These are phyloP conservation scores for Avahi laniger DNA, from an alignment of 2,797 vertebrate genomes.

Conservation along the genomic window DNA sequence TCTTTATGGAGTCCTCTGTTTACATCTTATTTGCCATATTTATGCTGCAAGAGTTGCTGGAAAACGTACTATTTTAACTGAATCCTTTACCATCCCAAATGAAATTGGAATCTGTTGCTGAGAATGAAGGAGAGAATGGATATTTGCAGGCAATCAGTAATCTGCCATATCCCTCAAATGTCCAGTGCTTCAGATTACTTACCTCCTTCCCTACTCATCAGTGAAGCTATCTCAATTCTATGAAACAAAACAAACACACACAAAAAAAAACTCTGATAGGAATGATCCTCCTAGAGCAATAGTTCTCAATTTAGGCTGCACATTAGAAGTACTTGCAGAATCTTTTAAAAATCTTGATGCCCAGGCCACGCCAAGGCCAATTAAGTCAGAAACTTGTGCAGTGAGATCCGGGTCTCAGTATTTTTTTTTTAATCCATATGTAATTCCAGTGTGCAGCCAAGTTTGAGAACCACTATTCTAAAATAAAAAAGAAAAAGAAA, in stretches of 20 bases:
- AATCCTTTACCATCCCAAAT: neutral
- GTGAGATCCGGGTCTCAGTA: neutral
- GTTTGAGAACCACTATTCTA: neutral
- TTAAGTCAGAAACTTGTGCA: neutral
- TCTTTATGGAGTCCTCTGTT: neutral
- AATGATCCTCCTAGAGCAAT: neutral
- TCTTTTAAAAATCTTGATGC: neutral
- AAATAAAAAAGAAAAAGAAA: neutral
- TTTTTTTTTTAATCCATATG: neutral
- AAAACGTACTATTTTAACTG: neutral
- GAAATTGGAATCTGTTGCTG: neutral
- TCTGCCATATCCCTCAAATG: neutral
- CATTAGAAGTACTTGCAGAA: neutral
- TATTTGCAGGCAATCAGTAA: neutral
- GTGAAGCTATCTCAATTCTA: neutral
- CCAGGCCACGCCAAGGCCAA: neutral
- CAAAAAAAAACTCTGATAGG: neutral
- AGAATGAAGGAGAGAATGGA: neutral
- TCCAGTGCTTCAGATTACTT: neutral
- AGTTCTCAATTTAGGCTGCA: neutral
- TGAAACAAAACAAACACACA: neutral
- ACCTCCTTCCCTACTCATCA: neutral
- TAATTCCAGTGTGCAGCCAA: neutral
- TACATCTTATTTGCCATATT: neutral
- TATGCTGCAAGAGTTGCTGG: neutral